A percentile compares a stretch with the other conserved stretches of the same genome.
Evolutionary conservation across 2,113 vertebrate genomes (phyloP).

Genomic region (Daubentonia madagascariensis): DNA sequence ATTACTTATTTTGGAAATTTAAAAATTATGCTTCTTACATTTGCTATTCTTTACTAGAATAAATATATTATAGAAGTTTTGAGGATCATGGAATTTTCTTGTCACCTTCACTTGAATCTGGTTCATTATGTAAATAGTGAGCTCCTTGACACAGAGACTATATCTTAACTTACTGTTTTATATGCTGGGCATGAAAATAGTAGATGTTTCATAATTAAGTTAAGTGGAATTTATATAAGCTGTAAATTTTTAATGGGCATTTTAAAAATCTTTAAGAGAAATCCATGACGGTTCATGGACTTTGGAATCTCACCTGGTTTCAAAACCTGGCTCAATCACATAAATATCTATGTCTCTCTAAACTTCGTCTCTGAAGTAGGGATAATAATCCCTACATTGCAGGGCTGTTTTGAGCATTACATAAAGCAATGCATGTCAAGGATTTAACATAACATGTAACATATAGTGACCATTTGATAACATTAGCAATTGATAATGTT

Average conservation of each 20-base stretch:
- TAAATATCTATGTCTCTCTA: not conserved
- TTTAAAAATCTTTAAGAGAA: constrained; percentile 10
- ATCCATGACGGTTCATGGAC: not conserved
- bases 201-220: constrained; percentile 22
- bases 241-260: not conserved
- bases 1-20: constrained; percentile 24
- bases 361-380: not conserved
- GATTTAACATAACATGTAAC: not conserved
- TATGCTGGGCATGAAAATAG: not conserved
- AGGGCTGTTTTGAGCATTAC: not conserved
- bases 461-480: not conserved
- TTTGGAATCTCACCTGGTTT: not conserved
- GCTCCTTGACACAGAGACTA: not conserved
- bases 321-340: not conserved
- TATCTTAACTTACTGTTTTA: not conserved
- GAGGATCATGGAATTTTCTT: not conserved
- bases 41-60: not conserved
- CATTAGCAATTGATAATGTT: not conserved
- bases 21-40: not conserved
- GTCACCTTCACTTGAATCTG: not conserved
- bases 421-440: not conserved
- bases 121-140: not conserved
- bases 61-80: not conserved
- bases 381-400: not conserved
- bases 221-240: constrained; percentile 12